phyloP scores from a whole-genome alignment of 2,113 vertebrate species.

The Neomonachus schauinslandi region DNA sequence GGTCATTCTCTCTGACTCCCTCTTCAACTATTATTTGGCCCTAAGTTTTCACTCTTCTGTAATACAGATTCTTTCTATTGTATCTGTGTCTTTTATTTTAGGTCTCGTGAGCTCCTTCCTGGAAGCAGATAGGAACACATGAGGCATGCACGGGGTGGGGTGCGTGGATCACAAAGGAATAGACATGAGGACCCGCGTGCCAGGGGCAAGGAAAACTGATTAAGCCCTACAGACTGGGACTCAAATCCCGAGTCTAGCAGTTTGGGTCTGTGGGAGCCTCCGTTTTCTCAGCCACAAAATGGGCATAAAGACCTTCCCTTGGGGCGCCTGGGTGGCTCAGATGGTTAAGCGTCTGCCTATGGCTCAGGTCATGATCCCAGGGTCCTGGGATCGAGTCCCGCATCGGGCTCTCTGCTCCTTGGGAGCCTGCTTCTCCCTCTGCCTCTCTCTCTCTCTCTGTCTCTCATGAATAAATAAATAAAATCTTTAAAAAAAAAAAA shows the following conservation, averaged over 20 bases:
- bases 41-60: neutral
- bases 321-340: too few relatives aligned
- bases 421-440: too few relatives aligned
- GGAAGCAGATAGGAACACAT: rapidly evolving
- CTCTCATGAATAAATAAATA: too few relatives aligned
- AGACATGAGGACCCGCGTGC: neutral
- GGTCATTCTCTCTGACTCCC: neutral
- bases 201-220: neutral
- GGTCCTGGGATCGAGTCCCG: too few relatives aligned
- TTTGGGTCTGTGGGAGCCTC: neutral
- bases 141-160: neutral
- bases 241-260: neutral
- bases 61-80: neutral
- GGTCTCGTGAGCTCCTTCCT: neutral
- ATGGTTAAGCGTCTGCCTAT: too few relatives aligned
- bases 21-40: neutral
- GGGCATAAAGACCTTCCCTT: neutral
- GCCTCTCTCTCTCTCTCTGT: too few relatives aligned
- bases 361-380: too few relatives aligned
- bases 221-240: neutral
- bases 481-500: too few relatives aligned
- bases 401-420: too few relatives aligned
- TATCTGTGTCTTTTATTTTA: neutral
- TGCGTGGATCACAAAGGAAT: neutral
- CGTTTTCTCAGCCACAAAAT: neutral